These are phyloP conservation scores for Sarcophaga peregrina DNA, from an alignment of 1,140 invertebrate genomes.

Conservation along the genomic window DNA sequence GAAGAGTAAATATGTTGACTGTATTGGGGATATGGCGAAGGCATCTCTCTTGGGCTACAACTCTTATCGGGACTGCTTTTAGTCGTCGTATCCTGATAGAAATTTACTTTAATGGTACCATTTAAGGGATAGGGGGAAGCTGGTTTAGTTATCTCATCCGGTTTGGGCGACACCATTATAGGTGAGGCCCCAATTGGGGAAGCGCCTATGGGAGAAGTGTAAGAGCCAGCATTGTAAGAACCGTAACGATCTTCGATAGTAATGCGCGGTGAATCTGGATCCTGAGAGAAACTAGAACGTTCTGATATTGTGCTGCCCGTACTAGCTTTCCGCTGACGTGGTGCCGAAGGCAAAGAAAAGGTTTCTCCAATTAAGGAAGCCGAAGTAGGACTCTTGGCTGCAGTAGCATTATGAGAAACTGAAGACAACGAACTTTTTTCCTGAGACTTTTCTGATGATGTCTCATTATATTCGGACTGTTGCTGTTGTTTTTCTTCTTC, in stretches of 20 bases:
- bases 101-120: conserved; percentile 79
- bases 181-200: conserved; percentile 71
- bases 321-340: conserved; percentile 73
- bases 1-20: conserved; percentile 73
- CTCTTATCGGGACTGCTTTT: conserved; percentile 80
- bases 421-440: not conserved
- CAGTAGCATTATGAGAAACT: conserved; percentile 43
- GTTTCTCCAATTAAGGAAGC: conserved; percentile 48
- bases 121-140: conserved; percentile 76
- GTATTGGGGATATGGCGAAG: conserved; percentile 73
- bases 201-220: conserved; percentile 72
- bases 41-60: conserved; percentile 74
- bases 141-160: conserved; percentile 71
- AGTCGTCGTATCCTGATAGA: conserved; percentile 81
- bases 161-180: conserved; percentile 71
- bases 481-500: conserved; percentile 69
- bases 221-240: conserved; percentile 72
- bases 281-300: conserved; percentile 79
- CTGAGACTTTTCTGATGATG: not conserved
- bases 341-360: conserved; percentile 58
- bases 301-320: conserved; percentile 80
- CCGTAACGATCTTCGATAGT: conserved; percentile 71
- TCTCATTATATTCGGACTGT: conserved; percentile 43
- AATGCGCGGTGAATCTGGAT: conserved; percentile 76
- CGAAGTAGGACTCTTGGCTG: conserved; percentile 50